Base-by-base conservation (phyloP, 1,140 invertebrate genomes). In the Plectrocnemia conspersa region DNA sequence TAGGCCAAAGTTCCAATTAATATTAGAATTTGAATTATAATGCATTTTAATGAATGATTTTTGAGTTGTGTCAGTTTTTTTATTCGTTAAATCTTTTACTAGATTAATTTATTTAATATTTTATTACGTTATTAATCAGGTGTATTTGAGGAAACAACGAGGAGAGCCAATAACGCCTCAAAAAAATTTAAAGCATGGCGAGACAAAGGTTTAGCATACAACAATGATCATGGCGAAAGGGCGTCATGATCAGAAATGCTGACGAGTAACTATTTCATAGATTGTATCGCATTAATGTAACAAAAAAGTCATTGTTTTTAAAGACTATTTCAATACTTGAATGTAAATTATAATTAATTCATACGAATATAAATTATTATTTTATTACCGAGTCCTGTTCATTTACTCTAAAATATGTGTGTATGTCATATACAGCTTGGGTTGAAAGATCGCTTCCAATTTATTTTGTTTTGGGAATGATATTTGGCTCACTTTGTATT, bases 191-290 rank as follows among this genome's bases (percentile, higher is more conserved):
- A 50, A 52, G 11, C 52, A 44, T n/a, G 59, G 59, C 7, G 59
- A 61, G 32, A 56, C 54, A n/a, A 61, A 61, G 29, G 54, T 61
- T 33, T 61, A 61, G 55, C 54, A 27, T 18, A n/a, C 21, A 50
- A 24, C 10, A 6, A 2, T 50, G 35, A 29, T 50, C 47, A 29
- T 24, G 15, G 33, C 47, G 9, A 5, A 1, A 25, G 1, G 13
- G 23, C 24, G 5, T 15, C 24, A 47, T 22, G 33, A 38, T 27
- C 47, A 18, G 15, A 50, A 24, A 25, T 50, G 47, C 47, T 50
- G 47, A 50, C 47, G 40, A 33, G 47, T 25, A 23, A 50, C 32
- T 11, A 19, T 38, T n/a, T n/a, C n/a, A n/a, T 27, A 50, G 33
- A 50, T 35, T n/a, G n/a, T n/a, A n/a, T n/a, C n/a, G n/a, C 47